These are phyloP conservation scores for Tadarida brasiliensis DNA, from an alignment of 2,797 vertebrate genomes.

Conservation along the genomic window DNA sequence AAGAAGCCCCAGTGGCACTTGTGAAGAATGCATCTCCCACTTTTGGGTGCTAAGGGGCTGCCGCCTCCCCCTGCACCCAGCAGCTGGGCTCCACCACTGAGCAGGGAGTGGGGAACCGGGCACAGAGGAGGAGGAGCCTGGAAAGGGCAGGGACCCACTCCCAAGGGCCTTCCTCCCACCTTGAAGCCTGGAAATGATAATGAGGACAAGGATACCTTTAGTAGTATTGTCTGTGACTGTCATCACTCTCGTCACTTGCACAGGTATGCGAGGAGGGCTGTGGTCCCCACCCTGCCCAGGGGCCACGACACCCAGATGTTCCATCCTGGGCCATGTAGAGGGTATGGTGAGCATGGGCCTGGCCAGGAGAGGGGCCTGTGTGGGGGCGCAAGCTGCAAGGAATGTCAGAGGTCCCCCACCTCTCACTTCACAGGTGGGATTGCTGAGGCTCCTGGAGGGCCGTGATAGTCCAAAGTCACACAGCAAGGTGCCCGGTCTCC, in stretches of 20 bases:
- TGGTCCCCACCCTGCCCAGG: not conserved
- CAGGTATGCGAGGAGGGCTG: fast-evolving
- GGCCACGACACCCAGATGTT: not conserved
- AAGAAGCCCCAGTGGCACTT: not conserved
- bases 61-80: not conserved
- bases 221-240: not conserved
- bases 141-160: not conserved
- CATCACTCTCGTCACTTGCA: not conserved
- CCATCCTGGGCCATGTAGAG: not conserved
- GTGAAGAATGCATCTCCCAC: not conserved
- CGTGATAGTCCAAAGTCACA: not conserved
- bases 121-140: not conserved
- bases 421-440: not conserved
- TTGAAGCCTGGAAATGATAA: not conserved
- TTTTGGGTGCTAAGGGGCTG: not conserved
- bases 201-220: not conserved
- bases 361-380: not conserved
- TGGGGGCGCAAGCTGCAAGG: not conserved
- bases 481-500: no score
- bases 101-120: fast-evolving
- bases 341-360: fast-evolving
- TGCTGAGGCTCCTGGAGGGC: not conserved
- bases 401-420: not conserved
- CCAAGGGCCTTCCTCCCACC: fast-evolving
- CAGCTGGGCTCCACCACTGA: not conserved